Percentiles rank a stretch among this genome's conserved stretches.
These are phyloP conservation scores for Sesamia inferens DNA, from an alignment of 2,888 invertebrate species.

Conservation along the genomic window DNA sequence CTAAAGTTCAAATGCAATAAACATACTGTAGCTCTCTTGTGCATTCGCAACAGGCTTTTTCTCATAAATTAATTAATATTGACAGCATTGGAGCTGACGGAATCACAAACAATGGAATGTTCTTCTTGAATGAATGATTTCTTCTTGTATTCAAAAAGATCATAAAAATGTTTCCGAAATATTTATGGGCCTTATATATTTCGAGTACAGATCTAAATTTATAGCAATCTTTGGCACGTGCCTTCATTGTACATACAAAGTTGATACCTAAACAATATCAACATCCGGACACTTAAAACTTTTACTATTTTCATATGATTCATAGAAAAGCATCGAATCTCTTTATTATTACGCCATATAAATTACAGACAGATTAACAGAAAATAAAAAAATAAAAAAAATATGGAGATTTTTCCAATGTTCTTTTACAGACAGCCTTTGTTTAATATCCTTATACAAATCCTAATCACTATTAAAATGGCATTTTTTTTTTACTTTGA, in stretches of 20 bases:
- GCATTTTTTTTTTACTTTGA: slow-evolving; percentile 2
- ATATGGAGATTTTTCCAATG: too few species aligned
- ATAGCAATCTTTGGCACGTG: slow-evolving; percentile 15
- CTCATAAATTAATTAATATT: slow-evolving; percentile 14
- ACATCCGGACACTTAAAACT: slow-evolving; percentile 1
- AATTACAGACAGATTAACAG: too few species aligned
- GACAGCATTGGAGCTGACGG: slow-evolving; percentile 12
- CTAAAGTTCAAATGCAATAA: slow-evolving; percentile 53
- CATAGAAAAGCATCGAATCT: too few species aligned
- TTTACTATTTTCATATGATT: too few species aligned
- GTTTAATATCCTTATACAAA: neutral
- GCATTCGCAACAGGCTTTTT: slow-evolving; percentile 15
- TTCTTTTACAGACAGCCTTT: too few species aligned
- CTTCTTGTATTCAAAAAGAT: neutral
- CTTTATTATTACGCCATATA: too few species aligned
- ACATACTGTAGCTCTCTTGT: slow-evolving; percentile 22
- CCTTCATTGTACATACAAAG: slow-evolving; percentile 6
- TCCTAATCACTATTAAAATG: neutral
- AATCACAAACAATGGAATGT: slow-evolving; percentile 18
- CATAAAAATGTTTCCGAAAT: neutral
- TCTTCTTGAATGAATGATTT: neutral
- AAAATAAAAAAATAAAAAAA: too few species aligned
- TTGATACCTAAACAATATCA: neutral
- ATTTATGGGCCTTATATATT: neutral
- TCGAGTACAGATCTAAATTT: slow-evolving; percentile 4